Conservation (phyloP, 2,797 vertebrate genomes). For the Carduelis carduelis region DNA sequence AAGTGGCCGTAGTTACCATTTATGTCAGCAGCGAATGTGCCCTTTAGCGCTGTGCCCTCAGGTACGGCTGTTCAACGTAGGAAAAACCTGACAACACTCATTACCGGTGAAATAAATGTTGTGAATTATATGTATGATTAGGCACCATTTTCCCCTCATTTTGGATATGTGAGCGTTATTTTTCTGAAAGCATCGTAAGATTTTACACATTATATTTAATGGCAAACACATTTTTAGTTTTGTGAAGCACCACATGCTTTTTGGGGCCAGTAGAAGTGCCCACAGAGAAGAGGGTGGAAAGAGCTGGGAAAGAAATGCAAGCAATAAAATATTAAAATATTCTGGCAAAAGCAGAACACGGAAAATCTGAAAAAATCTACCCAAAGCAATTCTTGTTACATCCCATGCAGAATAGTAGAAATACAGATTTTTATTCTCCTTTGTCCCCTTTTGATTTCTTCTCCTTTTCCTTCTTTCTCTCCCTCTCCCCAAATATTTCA, state of each 20-base stretch:
- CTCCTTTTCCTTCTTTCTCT: background rate
- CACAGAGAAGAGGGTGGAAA: background rate
- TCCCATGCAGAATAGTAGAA: background rate
- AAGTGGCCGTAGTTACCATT: background rate
- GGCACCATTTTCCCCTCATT: constrained; percentile 30
- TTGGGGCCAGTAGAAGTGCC: background rate
- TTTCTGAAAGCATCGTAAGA: constrained; percentile 36
- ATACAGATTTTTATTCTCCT: background rate
- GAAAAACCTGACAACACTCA: constrained; percentile 26
- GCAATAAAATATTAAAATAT: background rate
- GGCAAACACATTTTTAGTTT: constrained; percentile 43
- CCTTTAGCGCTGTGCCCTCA: background rate
- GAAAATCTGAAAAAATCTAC: background rate
- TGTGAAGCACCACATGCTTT: background rate
- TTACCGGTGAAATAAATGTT: background rate
- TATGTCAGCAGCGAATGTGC: background rate
- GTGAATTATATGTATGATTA: constrained; percentile 30
- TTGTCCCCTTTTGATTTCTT: background rate
- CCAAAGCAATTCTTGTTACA: background rate
- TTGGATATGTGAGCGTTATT: background rate
- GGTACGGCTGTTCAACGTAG: background rate
- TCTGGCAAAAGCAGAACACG: background rate
- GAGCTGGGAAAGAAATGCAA: background rate
- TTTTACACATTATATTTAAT: constrained; percentile 37
- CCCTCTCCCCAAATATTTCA: background rate